Percentiles rank a stretch among this genome's conserved stretches.
phyloP scores from a whole-genome alignment of 30 jellyfish, hydroid and myxozoan species.

The Hydractinia echinata region DNA sequence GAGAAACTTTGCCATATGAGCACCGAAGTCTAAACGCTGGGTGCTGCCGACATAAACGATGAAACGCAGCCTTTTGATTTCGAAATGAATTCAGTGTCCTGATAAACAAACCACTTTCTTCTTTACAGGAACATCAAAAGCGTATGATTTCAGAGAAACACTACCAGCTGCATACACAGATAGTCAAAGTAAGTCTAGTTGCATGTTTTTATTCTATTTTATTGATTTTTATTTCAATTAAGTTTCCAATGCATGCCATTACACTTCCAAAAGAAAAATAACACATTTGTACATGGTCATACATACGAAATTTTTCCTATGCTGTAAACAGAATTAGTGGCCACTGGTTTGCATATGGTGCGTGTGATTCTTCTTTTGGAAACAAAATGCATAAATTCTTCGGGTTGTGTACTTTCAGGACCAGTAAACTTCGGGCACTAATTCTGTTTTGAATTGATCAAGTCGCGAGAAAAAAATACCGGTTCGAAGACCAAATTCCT shows the following conservation, averaged over 20 bases:
- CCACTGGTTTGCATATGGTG: not conserved
- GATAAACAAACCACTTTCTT: too few species aligned
- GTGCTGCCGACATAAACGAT: too few species aligned
- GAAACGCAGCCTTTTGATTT: too few species aligned
- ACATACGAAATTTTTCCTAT: not conserved
- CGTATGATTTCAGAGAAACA: constrained; percentile 93
- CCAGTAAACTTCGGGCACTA: constrained; percentile 41
- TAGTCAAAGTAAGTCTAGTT: constrained; percentile 51
- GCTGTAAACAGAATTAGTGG: constrained; percentile 28
- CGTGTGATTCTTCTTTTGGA: constrained; percentile 24
- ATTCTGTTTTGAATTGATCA: constrained; percentile 19
- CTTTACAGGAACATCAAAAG: constrained; percentile 54
- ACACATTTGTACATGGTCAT: not conserved
- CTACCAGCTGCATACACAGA: constrained; percentile 80
- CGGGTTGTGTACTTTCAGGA: constrained; percentile 25
- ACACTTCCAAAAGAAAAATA: constrained; percentile 13
- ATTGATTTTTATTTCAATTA: too few species aligned
- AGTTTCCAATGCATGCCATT: not conserved
- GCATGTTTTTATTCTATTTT: too few species aligned
- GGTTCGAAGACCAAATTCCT: not conserved
- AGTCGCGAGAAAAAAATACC: too few species aligned
- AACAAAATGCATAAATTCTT: not conserved
- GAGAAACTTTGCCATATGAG: too few species aligned
- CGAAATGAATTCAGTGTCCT: too few species aligned
- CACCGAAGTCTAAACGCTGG: too few species aligned